Evolutionary conservation across 2,113 vertebrate species (phyloP).

Genomic region (Micronycteris hirsuta): DNA sequence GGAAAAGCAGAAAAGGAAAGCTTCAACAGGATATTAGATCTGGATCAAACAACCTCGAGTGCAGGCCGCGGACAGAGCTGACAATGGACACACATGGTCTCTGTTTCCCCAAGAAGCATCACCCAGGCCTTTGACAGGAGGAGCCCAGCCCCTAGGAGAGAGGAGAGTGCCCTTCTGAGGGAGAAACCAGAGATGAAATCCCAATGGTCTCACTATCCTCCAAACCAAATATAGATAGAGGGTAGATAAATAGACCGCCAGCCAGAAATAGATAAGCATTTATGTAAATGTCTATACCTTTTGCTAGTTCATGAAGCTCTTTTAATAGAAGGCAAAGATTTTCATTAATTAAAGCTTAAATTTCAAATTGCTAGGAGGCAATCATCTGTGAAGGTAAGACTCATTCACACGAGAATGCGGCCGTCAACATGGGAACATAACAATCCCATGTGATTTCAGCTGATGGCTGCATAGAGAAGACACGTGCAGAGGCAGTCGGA

Average conservation of each 20-base stretch:
- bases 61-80: not conserved
- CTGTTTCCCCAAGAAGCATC: not conserved
- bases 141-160: not conserved
- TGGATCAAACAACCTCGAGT: not conserved
- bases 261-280: conserved; percentile 60
- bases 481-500: not conserved
- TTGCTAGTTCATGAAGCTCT: conserved; percentile 52
- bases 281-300: conserved; percentile 56
- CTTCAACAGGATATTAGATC: not conserved
- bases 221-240: conserved; percentile 42
- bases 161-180: not conserved
- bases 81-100: not conserved
- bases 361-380: conserved; percentile 59
- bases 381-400: conserved; percentile 33
- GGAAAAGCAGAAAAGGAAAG: not conserved
- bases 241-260: conserved; percentile 38
- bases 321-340: conserved; percentile 66
- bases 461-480: not conserved
- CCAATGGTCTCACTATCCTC: not conserved
- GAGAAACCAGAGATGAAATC: conserved; percentile 3
- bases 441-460: not conserved
- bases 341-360: conserved; percentile 70
- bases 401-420: not conserved
- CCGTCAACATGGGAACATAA: not conserved
- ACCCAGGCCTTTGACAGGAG: not conserved